Evolutionary conservation across 2,113 vertebrate genomes (phyloP), one percentile per base, ranked within the genome.

Genomic region (Alligator sinensis): DNA sequence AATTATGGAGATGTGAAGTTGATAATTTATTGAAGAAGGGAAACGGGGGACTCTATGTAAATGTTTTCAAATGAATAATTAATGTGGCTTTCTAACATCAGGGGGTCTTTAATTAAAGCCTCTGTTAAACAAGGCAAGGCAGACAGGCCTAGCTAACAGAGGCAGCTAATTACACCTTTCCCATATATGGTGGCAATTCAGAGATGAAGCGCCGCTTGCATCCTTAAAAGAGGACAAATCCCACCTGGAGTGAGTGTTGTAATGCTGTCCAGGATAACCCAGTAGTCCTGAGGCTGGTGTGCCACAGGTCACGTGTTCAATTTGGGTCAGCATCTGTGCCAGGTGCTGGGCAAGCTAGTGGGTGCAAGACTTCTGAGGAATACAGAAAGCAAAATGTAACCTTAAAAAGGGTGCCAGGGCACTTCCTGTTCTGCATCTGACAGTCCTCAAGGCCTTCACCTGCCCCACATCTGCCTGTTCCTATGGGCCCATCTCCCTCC

Each of bases 61-160:
- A 98, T 98, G 98, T 98, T 98, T 98, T 97, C 96, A 97, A 95
- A 98, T 98, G 97, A 98, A 98, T 98, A 98, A 98, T 98, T 98
- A 98, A 98, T 98, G 96, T 97, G 96, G 97, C 96, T 98, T 98
- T 98, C 96, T 86, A 80, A 96, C 97, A 97, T 97, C 96, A 97
- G 94, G 97, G 96, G 97, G 95, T 97, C 98, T 98, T 98, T 98
- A 98, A 98, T 98, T 98, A 98, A 98, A 98, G 96, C 92, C 95
- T 97, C 97, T 97, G 95, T 97, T 97, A 98, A 97, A 98, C 97
- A 98, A 98, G 97, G 97, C 91, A 96, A 97, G 87, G 96, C 97
- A 97, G 95, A 92, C 81, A 5, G 94, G 94, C 95, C 86, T 38
- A 21, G 92, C 91, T 97, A 92, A 88, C 93, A 96, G 96, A 84